Evolutionary conservation across 2,888 invertebrate species (phyloP), one percentile per base, ranked within the genome.

Genomic region (Imbricaverruca yamaguchii): DNA sequence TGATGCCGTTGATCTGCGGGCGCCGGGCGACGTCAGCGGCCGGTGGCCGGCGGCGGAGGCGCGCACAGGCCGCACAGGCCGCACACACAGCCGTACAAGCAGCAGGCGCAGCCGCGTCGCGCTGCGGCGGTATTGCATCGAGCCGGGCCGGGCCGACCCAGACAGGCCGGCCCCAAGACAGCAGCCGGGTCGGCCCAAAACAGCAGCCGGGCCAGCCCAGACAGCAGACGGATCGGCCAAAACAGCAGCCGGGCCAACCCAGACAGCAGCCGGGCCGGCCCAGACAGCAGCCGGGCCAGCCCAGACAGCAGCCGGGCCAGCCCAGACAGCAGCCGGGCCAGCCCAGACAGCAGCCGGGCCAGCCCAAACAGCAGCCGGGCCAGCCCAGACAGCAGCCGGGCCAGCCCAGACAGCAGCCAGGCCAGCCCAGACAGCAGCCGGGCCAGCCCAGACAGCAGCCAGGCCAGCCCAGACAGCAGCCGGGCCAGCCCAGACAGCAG

Each of bases 1-100:
- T 94, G 82, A 95, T 92, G 80, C 97, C 97, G 86, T 96, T 95
- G 81, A 97, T 87, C 95, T 95, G 87, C 3, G 77, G 23, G 59
- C 69, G 59, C 63, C 53, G 18, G 21, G 21, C 23, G 53, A 12
- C 80, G 23, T 80, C 53, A 80, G 57, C 80, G 23, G 53, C 55
- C 23, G 69, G 39, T 15, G 23, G 25, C n/a, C 65, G 65, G 65
- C 65, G 23, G 23, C 39, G 39, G 39, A 39, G 39, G 39, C 39
- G 39, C 4, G 39, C 23, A 63, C 63, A 23, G 11, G 11, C 23
- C 23, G 65, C 65, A 63, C 63, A 63, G 63, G 21, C 63, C 4
- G 63, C 63, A 21, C 21, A 21, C 18, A 15, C 65, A 65, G 6
- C 11, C 23, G 3, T 23, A 23, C 7, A 65, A 18, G n/a, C n/a